phyloP scores from a whole-genome alignment of 2,797 vertebrate species.

The Phoeniculus purpureus region DNA sequence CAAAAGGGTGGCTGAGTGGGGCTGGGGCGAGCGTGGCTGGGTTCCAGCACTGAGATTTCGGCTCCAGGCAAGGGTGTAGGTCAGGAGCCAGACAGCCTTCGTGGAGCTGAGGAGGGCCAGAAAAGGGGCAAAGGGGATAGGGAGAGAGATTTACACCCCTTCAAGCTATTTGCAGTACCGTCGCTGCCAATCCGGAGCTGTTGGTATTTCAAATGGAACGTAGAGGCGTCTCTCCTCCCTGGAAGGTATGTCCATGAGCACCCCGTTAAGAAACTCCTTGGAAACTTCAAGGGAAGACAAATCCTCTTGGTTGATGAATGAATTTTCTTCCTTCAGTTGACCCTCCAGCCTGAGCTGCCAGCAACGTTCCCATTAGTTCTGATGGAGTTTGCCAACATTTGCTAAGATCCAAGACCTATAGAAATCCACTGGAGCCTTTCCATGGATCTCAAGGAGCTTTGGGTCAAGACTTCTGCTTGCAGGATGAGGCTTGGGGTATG shows the following conservation, averaged over 20 bases:
- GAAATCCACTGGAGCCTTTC: constrained; percentile 62
- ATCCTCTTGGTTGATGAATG: constrained; percentile 33
- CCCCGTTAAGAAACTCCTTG: constrained; percentile 42
- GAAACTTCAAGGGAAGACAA: constrained; percentile 53
- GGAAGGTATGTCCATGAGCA: not conserved
- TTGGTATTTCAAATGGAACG: not conserved
- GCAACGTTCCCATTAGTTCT: constrained; percentile 36
- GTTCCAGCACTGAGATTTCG: not conserved
- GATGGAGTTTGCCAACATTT: not conserved
- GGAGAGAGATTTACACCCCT: not conserved
- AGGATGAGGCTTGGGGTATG: not conserved
- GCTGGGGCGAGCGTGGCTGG: not conserved
- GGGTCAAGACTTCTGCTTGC: constrained; percentile 33
- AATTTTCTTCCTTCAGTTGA: constrained; percentile 50
- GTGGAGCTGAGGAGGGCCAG: not conserved
- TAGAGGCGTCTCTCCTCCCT: not conserved
- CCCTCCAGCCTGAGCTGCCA: constrained; percentile 6
- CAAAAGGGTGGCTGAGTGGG: not conserved
- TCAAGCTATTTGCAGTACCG: not conserved
- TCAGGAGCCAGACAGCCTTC: not conserved
- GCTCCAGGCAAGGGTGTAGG: constrained; percentile 37
- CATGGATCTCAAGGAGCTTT: constrained; percentile 51
- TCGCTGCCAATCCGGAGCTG: constrained; percentile 1
- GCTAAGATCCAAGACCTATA: constrained; percentile 47
- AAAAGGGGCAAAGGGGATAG: not conserved